Conservation (phyloP, 2,888 invertebrate species). For the Limnephilus marmoratus region DNA sequence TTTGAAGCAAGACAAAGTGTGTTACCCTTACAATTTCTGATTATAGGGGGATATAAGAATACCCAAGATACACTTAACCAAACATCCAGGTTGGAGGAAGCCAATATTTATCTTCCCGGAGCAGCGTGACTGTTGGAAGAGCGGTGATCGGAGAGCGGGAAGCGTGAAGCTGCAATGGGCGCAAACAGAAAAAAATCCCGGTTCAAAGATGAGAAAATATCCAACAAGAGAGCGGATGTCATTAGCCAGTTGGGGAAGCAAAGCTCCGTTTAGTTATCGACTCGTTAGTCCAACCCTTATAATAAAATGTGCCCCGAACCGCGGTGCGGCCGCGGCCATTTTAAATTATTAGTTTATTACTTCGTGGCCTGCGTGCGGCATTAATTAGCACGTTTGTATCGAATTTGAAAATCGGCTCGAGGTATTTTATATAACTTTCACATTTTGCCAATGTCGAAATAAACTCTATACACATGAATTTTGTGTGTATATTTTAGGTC, state of each 20-base stretch:
- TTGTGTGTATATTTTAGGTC: not conserved
- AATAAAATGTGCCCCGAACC: slow-evolving; percentile 21
- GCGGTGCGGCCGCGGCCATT: not conserved
- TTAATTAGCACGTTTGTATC: slow-evolving; percentile 25
- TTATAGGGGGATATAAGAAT: not conserved
- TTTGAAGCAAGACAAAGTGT: not conserved
- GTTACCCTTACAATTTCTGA: not conserved
- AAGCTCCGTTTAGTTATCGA: slow-evolving; percentile 62
- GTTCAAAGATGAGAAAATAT: slow-evolving; percentile 50
- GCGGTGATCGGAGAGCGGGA: not conserved
- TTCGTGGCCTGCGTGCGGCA: not conserved
- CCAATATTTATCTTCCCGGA: slow-evolving; percentile 61
- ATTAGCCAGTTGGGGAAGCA: slow-evolving; percentile 63
- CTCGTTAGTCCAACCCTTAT: slow-evolving; percentile 56
- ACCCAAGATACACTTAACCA: slow-evolving; percentile 43
- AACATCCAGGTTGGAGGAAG: slow-evolving; percentile 57
- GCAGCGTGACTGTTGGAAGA: slow-evolving; percentile 52
- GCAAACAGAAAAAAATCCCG: slow-evolving; percentile 26
- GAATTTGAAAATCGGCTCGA: slow-evolving; percentile 10
- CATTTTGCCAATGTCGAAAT: not conserved
- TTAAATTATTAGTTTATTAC: slow-evolving; percentile 19
- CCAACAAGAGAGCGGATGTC: slow-evolving; percentile 60
- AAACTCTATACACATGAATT: not conserved
- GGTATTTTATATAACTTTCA: not conserved
- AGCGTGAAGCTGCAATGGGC: slow-evolving; percentile 44